phyloP scores from a whole-genome alignment of 2,113 vertebrate genomes.

The Diadophis punctatus region DNA sequence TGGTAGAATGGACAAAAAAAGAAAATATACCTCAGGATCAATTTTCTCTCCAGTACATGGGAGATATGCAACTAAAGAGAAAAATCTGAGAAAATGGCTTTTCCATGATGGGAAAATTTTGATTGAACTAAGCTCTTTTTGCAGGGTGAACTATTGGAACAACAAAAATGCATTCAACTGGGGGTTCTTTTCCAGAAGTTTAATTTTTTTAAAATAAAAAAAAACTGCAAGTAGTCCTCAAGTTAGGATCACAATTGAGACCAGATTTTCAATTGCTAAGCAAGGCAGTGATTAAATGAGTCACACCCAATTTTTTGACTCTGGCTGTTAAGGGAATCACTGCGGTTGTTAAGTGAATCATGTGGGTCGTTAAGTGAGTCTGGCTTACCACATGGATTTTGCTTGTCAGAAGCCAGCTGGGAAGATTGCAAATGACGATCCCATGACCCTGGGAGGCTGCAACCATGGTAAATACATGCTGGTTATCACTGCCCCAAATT shows the following conservation, averaged over 20 bases:
- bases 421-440: no score
- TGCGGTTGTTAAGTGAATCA: neutral
- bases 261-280: neutral
- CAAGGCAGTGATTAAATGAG: neutral
- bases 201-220: neutral
- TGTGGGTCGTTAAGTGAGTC: neutral
- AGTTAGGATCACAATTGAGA: neutral
- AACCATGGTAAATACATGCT: neutral
- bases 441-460: neutral
- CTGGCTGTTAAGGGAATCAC: neutral
- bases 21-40: neutral
- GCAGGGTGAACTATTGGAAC: neutral
- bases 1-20: neutral
- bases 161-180: neutral
- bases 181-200: no score
- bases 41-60: neutral
- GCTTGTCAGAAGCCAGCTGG: neutral
- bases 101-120: neutral
- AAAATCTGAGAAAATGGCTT: neutral
- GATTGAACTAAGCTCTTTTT: neutral
- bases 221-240: neutral
- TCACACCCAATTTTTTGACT: neutral
- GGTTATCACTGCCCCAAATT: neutral
- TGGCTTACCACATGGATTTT: neutral
- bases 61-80: neutral